Evolutionary conservation across 2,797 vertebrate species (phyloP), one percentile per base, ranked within the genome.

Genomic region (Clarias laeviceps): DNA sequence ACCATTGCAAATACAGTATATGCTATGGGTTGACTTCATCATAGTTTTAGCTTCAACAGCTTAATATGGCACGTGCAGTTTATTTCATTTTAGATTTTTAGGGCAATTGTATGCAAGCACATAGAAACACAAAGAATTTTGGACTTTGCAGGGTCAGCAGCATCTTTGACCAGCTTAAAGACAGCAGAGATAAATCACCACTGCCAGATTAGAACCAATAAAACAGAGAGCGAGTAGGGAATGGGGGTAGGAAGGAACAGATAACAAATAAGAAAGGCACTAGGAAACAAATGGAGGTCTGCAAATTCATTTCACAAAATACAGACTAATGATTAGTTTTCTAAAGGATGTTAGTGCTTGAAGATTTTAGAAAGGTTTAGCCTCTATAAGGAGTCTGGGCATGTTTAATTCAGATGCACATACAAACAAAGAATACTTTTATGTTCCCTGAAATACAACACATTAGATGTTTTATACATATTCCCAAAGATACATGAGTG

Each of bases 151-250:
- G 84, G 84, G 86, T 83, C 87, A 90, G 89, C 89, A 86, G 84
- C 82, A 79, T 85, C 88, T 87, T 84, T 81, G 86, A 85, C 84
- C 82, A 86, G 86, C 83, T 78, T 86, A 80, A 86, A 84, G 86
- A 87, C 84, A 88, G 89, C 84, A 83, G 59, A 88, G 86, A 90
- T 90, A 88, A 88, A 90, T 90, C 89, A 88, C 86, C 86, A 79
- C 86, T 83, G 86, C 80, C 86, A 90, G 82, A 88, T 87, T 88
- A 90, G n/a, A 88, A 84, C 86, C 89, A 87, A 87, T 90, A 86
- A 90, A 88, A 86, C 17, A 37, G 57, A 66, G 50, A 82, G 66
- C 17, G 57, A 54, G 72, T 73, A 40, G 22, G 17, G 57, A 24
- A 29, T 34, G 22, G 22, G 76, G 65, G 74, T 17, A 77, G 85